Conservation (phyloP, 2,888 invertebrate species). For the Drosophila lacicola region DNA sequence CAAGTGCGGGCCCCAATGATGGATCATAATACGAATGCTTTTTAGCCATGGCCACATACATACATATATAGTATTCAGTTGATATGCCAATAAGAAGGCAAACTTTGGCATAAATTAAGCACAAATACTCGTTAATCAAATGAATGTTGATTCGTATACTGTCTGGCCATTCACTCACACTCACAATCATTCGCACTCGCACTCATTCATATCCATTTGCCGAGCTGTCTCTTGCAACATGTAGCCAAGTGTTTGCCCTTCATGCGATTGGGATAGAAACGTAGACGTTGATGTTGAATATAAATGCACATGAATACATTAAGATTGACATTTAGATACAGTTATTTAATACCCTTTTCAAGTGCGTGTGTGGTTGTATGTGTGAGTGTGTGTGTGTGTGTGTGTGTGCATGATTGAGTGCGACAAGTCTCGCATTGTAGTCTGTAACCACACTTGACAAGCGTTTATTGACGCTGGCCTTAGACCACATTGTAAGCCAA, state of each 20-base stretch:
- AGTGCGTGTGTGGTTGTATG: slow-evolving; percentile 23
- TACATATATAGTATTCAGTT: not conserved
- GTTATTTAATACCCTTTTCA: slow-evolving; percentile 68
- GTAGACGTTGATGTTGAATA: slow-evolving; percentile 44
- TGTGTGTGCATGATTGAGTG: slow-evolving; percentile 48
- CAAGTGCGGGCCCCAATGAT: slow-evolving; percentile 54
- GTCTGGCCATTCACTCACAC: slow-evolving; percentile 27
- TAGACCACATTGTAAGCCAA: slow-evolving; percentile 3
- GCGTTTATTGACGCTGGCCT: slow-evolving; percentile 41
- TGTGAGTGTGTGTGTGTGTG: not conserved
- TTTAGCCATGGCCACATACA: not conserved
- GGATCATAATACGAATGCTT: slow-evolving; percentile 63
- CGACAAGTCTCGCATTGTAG: slow-evolving; percentile 26
- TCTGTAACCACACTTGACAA: slow-evolving; percentile 30
- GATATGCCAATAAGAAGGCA: slow-evolving; percentile 53
- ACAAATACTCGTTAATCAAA: slow-evolving; percentile 79
- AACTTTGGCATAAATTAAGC: slow-evolving; percentile 73
- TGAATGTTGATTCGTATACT: slow-evolving; percentile 60
- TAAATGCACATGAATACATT: slow-evolving; percentile 77
- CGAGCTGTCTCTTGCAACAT: slow-evolving; percentile 44
- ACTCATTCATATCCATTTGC: slow-evolving; percentile 50
- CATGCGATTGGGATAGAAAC: slow-evolving; percentile 19
- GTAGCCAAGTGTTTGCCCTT: slow-evolving; percentile 24
- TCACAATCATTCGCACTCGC: slow-evolving; percentile 15
- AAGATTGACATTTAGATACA: slow-evolving; percentile 76